These are phyloP conservation scores for Rhabditophanes sp. DNA, from an alignment of 2,888 invertebrate genomes.

Conservation along the genomic window DNA sequence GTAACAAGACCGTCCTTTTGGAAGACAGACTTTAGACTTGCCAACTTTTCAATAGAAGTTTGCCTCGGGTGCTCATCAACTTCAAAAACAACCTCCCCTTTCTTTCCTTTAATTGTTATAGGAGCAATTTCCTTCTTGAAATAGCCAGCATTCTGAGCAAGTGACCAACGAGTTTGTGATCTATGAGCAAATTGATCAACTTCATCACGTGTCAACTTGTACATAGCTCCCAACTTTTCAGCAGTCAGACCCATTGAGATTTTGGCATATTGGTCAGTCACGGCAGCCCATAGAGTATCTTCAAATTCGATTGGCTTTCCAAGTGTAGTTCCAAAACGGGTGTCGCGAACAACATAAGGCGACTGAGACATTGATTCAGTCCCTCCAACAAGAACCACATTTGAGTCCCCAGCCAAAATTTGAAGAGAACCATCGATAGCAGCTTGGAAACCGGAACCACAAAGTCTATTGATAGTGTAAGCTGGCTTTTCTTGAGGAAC, in stretches of 20 bases:
- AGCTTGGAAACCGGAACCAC: constrained; percentile 93
- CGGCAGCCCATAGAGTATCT: constrained; percentile 72
- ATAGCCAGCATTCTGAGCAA: constrained; percentile 68
- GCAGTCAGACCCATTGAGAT: constrained; percentile 89
- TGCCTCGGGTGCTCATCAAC: constrained; percentile 79
- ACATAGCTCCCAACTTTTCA: constrained; percentile 74
- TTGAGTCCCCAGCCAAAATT: constrained; percentile 65
- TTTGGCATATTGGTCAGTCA: constrained; percentile 73
- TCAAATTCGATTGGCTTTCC: constrained; percentile 52
- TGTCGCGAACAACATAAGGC: constrained; percentile 66
- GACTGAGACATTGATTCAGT: constrained; percentile 85
- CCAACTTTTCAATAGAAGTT: constrained; percentile 66
- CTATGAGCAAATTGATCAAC: constrained; percentile 68
- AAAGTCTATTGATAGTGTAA: constrained; percentile 66
- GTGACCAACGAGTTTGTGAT: constrained; percentile 73
- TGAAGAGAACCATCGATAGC: constrained; percentile 85
- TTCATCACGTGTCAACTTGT: constrained; percentile 62
- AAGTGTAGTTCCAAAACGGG: constrained; percentile 64
- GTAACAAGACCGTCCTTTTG: constrained; percentile 40
- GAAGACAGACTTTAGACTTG: constrained; percentile 57
- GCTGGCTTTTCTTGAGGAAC: constrained; percentile 60
- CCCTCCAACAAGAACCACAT: constrained; percentile 75
- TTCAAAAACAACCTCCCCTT: constrained; percentile 59
- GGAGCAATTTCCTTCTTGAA: constrained; percentile 80
- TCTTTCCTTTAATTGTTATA: constrained; percentile 61